These are phyloP conservation scores for Trissoscelio sp. DNA, from an alignment of 2,888 invertebrate genomes.

Conservation along the genomic window DNA sequence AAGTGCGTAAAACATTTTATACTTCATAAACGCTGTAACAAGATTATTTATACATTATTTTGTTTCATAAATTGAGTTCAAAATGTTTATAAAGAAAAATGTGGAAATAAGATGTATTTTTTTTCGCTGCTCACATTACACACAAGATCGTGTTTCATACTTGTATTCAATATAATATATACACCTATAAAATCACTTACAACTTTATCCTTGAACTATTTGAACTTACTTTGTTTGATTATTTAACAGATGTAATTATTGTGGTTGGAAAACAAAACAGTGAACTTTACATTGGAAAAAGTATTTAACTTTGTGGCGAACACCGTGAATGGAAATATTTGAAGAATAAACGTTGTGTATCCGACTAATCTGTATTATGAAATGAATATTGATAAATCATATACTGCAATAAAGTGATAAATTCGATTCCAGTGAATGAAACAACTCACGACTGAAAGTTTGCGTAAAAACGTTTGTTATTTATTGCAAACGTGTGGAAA, in stretches of 20 bases:
- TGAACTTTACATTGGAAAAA: constrained; percentile 34
- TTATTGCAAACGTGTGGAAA: constrained; percentile 43
- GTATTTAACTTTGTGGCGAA: not conserved
- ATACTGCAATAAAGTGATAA: constrained; percentile 41
- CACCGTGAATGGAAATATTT: constrained; percentile 1
- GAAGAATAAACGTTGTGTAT: constrained; percentile 9
- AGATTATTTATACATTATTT: not conserved
- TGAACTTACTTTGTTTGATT: constrained; percentile 31
- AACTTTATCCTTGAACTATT: constrained; percentile 28
- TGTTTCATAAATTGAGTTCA: not conserved
- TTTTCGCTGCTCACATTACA: not conserved
- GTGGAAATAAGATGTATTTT: not conserved
- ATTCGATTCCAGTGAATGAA: constrained; percentile 26
- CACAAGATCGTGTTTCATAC: not conserved
- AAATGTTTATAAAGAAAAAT: not conserved
- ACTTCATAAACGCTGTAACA: constrained; percentile 23
- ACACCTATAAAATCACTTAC: constrained; percentile 1
- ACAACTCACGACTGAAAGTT: constrained; percentile 26
- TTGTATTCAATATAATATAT: not conserved
- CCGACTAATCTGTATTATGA: constrained; percentile 36
- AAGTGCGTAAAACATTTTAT: constrained; percentile 15
- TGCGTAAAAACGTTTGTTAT: constrained; percentile 45
- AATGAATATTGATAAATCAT: constrained; percentile 55
- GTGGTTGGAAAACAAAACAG: constrained; percentile 27
- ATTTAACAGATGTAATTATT: constrained; percentile 27